Evolutionary conservation across 2,797 vertebrate species (phyloP).

Genomic region (Uromys caudimaculatus): DNA sequence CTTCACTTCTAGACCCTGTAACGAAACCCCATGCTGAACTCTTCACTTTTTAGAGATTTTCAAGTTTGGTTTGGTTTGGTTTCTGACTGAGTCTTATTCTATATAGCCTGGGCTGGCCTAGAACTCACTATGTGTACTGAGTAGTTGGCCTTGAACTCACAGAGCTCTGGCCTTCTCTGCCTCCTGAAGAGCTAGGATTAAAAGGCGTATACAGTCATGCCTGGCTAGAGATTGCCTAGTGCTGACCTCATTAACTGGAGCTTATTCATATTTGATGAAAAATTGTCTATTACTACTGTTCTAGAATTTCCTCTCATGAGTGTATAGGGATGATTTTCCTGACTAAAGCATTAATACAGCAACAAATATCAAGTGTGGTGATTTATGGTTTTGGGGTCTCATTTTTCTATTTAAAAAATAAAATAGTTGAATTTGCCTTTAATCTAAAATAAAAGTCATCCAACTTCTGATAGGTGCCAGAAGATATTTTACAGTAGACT

Average conservation of each 20-base stretch:
- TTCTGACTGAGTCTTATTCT: not conserved
- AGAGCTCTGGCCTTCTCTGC: not conserved
- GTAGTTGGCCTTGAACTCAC: not conserved
- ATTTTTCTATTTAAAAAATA: constrained; percentile 56
- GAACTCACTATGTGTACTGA: not conserved
- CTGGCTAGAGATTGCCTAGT: not conserved
- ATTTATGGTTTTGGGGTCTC: constrained; percentile 1
- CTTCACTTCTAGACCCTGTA: not conserved
- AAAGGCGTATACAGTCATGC: not conserved
- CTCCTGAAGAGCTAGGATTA: not conserved
- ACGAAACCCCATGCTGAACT: not conserved
- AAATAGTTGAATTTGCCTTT: constrained; percentile 1
- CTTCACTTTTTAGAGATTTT: not conserved
- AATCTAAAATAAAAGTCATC: not conserved
- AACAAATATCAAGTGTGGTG: not conserved
- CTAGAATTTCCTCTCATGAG: not conserved
- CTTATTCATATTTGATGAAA: constrained; percentile 52
- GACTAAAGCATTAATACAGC: not conserved
- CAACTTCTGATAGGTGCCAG: not conserved
- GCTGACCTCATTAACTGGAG: not conserved
- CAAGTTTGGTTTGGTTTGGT: not conserved
- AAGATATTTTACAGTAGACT: not conserved
- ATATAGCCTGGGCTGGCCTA: not conserved
- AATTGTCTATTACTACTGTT: constrained; percentile 16
- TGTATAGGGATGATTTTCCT: not conserved